Percentiles rank a stretch among this genome's conserved stretches.
Evolutionary conservation across 2,888 invertebrate species (phyloP).

Genomic region (Pollenia labialis): DNA sequence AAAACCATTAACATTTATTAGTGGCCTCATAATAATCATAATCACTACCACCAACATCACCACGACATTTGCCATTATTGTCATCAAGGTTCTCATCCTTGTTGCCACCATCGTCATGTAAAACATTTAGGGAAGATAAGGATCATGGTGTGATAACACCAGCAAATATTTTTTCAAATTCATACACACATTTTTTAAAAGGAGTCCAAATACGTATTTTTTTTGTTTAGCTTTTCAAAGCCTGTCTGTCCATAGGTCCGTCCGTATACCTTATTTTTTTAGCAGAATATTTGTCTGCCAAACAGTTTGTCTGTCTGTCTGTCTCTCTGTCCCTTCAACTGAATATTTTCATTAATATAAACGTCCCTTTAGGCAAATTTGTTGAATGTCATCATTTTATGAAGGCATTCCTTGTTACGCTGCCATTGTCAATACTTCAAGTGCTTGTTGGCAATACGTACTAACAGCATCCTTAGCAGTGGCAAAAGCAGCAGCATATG

Average conservation of each 20-base stretch:
- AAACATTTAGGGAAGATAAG: slow-evolving; percentile 51
- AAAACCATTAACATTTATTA: slow-evolving; percentile 64
- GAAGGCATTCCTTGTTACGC: slow-evolving; percentile 48
- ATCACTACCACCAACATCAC: slow-evolving; percentile 31
- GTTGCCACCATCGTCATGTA: slow-evolving; percentile 38
- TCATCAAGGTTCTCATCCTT: slow-evolving; percentile 16
- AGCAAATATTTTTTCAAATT: slow-evolving; percentile 13
- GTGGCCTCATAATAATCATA: slow-evolving; percentile 57
- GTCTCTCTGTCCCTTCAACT: slow-evolving; percentile 51
- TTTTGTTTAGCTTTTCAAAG: neutral
- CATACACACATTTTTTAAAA: slow-evolving; percentile 9
- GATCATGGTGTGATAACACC: slow-evolving; percentile 60
- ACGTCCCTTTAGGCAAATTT: slow-evolving; percentile 71
- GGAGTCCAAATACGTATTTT: slow-evolving; percentile 1
- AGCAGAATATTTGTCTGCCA: slow-evolving; percentile 1
- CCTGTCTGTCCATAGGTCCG: neutral
- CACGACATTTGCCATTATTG: slow-evolving; percentile 14
- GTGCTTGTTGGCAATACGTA: slow-evolving; percentile 35
- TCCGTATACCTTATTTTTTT: neutral
- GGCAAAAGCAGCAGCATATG: slow-evolving; percentile 57
- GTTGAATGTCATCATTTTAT: slow-evolving; percentile 71
- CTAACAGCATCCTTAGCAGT: slow-evolving; percentile 2
- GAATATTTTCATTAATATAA: slow-evolving; percentile 70
- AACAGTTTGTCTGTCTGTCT: slow-evolving; percentile 14
- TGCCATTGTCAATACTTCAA: slow-evolving; percentile 31